These are phyloP conservation scores for Zygaena filipendulae DNA, from an alignment of 2,888 invertebrate genomes.

Conservation along the genomic window DNA sequence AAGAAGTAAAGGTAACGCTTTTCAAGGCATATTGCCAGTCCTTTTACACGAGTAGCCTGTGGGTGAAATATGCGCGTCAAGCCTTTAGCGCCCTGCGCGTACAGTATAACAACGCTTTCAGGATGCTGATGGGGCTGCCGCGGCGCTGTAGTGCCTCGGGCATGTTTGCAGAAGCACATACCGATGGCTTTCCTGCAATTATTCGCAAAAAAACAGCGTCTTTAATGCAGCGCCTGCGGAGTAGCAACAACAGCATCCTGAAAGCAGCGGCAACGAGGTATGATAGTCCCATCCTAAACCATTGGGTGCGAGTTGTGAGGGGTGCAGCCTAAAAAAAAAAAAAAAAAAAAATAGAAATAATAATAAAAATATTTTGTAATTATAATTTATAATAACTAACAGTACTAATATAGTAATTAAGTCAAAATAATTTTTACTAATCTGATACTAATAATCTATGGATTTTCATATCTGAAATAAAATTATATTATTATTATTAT, in stretches of 20 bases:
- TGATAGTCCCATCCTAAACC: too few species aligned
- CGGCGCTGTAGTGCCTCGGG: not conserved
- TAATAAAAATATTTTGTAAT: too few species aligned
- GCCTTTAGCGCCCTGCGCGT: conserved; percentile 3
- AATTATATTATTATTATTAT: too few species aligned
- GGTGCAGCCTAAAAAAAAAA: too few species aligned
- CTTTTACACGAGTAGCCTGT: conserved; percentile 4
- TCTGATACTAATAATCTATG: too few species aligned
- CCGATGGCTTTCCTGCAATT: not conserved
- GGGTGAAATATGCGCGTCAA: conserved; percentile 2
- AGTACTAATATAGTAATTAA: too few species aligned
- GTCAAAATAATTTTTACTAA: too few species aligned
- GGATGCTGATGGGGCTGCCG: conserved; percentile 5
- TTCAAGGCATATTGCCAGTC: conserved; percentile 6
- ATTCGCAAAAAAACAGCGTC: conserved; percentile 1
- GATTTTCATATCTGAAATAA: too few species aligned
- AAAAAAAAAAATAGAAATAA: too few species aligned
- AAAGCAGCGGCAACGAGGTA: too few species aligned
- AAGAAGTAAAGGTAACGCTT: conserved; percentile 3
- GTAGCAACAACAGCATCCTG: conserved; percentile 2
- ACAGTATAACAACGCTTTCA: conserved; percentile 7
- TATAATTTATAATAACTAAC: too few species aligned
- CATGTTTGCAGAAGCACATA: not conserved
- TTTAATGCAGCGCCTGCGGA: not conserved
- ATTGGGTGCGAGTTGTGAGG: too few species aligned